Conservation (phyloP, 2,888 invertebrate genomes). For the Yponomeuta plumbellus region DNA sequence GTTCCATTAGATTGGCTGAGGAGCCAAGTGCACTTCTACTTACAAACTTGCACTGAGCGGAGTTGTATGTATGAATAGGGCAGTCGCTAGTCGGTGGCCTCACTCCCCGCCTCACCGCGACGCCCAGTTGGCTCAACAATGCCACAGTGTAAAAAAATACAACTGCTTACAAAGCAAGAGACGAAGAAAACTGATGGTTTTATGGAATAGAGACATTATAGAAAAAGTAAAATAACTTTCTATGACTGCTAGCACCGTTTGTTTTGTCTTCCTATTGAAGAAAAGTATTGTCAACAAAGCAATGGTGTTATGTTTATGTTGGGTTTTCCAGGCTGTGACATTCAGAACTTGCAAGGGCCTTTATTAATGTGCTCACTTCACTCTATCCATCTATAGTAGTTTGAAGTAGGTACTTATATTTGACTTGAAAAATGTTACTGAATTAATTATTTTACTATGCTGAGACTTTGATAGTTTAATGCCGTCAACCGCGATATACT, state of each 20-base stretch:
- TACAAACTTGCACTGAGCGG: slow-evolving; percentile 52
- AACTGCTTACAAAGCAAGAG: neutral
- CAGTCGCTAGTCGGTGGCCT: slow-evolving; percentile 18
- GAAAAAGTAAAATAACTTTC: slow-evolving; percentile 9
- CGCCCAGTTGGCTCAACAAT: neutral
- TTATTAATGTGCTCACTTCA: slow-evolving; percentile 40
- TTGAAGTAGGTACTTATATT: neutral
- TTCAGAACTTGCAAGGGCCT: slow-evolving; percentile 28
- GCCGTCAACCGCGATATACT: no score
- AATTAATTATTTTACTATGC: no score
- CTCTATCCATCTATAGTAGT: slow-evolving; percentile 1
- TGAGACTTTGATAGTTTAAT: no score
- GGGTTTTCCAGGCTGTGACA: slow-evolving; percentile 36
- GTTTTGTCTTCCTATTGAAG: neutral
- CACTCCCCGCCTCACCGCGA: slow-evolving; percentile 23
- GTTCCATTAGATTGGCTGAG: slow-evolving; percentile 73
- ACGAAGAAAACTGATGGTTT: neutral
- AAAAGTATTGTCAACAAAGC: neutral
- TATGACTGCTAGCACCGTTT: neutral
- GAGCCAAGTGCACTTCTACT: slow-evolving; percentile 63
- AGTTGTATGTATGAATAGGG: neutral
- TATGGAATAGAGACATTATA: neutral
- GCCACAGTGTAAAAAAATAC: slow-evolving; percentile 41
- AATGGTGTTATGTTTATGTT: neutral
- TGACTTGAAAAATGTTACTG: neutral